These are phyloP conservation scores for Colossoma macropomum DNA, from an alignment of 2,113 vertebrate genomes.

Conservation along the genomic window DNA sequence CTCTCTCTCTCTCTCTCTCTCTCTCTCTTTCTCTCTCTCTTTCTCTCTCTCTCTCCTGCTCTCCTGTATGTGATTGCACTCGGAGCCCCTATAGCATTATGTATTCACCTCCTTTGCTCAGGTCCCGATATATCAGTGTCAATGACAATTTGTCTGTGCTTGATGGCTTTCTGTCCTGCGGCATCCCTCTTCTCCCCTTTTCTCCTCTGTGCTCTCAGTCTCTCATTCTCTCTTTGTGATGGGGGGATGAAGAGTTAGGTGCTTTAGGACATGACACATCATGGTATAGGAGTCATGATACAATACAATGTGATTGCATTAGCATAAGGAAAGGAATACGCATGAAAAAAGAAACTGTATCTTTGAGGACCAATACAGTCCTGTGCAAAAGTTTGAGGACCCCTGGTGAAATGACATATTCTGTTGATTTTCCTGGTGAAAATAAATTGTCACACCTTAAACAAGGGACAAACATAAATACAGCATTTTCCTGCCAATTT, in stretches of 20 bases:
- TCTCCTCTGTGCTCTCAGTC: not conserved
- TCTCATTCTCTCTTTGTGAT: not conserved
- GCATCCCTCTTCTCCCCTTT: not conserved
- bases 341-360: not conserved
- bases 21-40: not conserved
- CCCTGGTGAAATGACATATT: too few species aligned
- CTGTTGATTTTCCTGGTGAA: too few species aligned
- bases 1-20: not conserved
- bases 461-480: too few species aligned
- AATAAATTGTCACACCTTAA: too few species aligned
- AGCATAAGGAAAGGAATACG: not conserved
- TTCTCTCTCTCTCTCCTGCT: not conserved
- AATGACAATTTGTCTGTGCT: slow-evolving; percentile 15
- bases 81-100: slow-evolving; percentile 30
- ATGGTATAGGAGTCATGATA: not conserved
- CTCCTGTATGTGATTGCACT: slow-evolving; percentile 24
- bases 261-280: not conserved
- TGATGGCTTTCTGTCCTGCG: slow-evolving; percentile 17
- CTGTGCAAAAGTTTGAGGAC: too few species aligned
- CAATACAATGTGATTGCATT: not conserved
- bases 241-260: not conserved
- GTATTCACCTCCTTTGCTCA: slow-evolving; percentile 32
- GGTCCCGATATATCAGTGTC: slow-evolving; percentile 26
- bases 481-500: too few species aligned
- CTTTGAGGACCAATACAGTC: too few species aligned